Evolutionary conservation across 2,797 vertebrate species (phyloP), one percentile per base, ranked within the genome.

Genomic region (Enteromius afrohamiltoni): DNA sequence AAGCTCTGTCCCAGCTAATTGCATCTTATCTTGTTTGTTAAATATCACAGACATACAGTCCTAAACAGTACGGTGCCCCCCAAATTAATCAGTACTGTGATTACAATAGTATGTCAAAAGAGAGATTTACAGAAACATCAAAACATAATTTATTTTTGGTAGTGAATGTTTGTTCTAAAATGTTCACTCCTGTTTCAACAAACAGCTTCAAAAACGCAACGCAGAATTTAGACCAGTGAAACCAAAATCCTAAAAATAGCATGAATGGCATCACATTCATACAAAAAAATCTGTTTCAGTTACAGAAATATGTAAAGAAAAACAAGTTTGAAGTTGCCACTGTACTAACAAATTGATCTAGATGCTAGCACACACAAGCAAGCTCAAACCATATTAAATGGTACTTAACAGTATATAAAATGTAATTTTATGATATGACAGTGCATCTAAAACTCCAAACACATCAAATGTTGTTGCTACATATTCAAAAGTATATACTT

Each of bases 161-260:
- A 45, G 21, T 23, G n/a, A 16, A 70, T 26, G 68, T 45, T 70
- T 45, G 40, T 16, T 70, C 13, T 3, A 45, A 16, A 70, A 70
- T 70, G 40, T 69, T 69, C 67, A 69, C 67, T 45, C 14, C 37
- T 23, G 6, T 45, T n/a, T 70, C 42, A 45, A 70, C 3, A 70
- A 69, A 45, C 1, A 17, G 6, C 68, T 70, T 62, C 19, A 42
- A 40, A 40, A 78, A 78, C 65, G 8, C 7, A 47, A 17, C 17
- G 3, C 42, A 40, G 23, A 53, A 58, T 40, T 55, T 10, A 10
- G 53, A 55, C 53, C 8, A 55, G 21, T 55, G 21, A 55, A 17
- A 60, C 55, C 55, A 60, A 60, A 60, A 26, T 58, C 55, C 55
- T 58, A 77, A 64, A 47, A 64, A 77, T 26, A 64, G 40, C 45